phyloP scores from a whole-genome alignment of 2,888 invertebrate genomes.

The Harpagoxenus sublaevis region DNA sequence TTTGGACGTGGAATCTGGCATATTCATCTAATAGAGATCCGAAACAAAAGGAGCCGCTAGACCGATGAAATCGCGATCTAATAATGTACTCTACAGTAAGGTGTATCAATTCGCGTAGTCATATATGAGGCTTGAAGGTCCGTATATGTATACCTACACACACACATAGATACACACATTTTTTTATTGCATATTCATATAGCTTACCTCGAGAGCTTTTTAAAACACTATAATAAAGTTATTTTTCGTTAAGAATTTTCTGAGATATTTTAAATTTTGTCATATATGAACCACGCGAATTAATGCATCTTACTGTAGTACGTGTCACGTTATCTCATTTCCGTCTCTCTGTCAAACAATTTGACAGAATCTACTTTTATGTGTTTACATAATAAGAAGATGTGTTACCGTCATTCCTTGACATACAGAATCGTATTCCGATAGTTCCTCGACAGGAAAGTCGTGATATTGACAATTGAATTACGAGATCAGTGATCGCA shows the following conservation, averaged over 20 bases:
- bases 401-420: not conserved
- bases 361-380: conserved; percentile 7
- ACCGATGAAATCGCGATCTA: conserved; percentile 42
- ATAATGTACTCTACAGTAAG: not conserved
- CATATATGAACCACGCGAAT: too few relatives aligned
- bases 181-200: too few relatives aligned
- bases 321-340: conserved; percentile 13
- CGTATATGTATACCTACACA: too few relatives aligned
- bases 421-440: not conserved
- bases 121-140: too few relatives aligned
- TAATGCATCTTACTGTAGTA: not conserved
- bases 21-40: conserved; percentile 31
- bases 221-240: too few relatives aligned
- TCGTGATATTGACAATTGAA: not conserved
- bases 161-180: too few relatives aligned
- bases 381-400: not conserved
- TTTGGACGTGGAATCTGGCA: conserved; percentile 27
- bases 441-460: not conserved
- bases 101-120: too few relatives aligned
- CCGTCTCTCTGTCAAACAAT: not conserved
- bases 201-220: too few relatives aligned
- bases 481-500: not conserved
- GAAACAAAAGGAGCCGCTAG: conserved; percentile 33
- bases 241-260: too few relatives aligned
- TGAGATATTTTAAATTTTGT: too few relatives aligned